A percentile compares a stretch with the other conserved stretches of the same genome.
Conservation (phyloP, 2,113 vertebrate species). For the Willisornis vidua region DNA sequence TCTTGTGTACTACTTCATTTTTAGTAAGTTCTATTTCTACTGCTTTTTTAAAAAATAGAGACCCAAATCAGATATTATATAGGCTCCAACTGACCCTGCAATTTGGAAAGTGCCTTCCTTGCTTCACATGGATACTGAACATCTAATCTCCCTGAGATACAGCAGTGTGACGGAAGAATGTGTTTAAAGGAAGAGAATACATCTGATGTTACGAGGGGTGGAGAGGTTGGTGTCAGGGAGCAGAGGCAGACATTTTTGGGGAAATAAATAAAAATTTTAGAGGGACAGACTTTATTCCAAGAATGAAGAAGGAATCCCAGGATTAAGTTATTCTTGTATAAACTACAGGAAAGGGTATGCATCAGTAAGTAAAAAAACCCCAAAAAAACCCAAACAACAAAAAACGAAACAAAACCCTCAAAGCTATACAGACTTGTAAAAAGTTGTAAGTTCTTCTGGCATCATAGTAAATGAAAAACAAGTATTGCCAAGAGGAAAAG, state of each 20-base stretch:
- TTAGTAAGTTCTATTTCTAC: neutral
- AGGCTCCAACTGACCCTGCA: neutral
- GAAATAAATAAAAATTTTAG: neutral
- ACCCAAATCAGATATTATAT: neutral
- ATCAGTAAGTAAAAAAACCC: neutral
- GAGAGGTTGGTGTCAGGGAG: neutral
- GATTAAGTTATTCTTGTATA: neutral
- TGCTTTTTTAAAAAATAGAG: neutral
- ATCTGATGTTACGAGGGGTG: neutral
- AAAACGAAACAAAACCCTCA: neutral
- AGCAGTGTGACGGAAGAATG: neutral
- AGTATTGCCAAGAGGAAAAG: neutral
- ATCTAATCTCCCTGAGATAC: neutral
- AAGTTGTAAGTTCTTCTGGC: neutral
- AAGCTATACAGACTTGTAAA: neutral
- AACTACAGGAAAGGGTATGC: neutral
- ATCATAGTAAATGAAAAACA: neutral
- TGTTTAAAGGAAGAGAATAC: neutral
- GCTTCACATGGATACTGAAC: neutral
- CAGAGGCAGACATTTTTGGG: neutral
- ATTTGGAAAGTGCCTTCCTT: neutral
- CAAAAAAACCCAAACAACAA: too few relatives aligned
- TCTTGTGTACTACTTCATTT: neutral
- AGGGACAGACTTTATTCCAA: neutral
- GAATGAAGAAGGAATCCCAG: neutral